Conservation (phyloP, 1,140 invertebrate genomes). For the Nixonia krombeini region DNA sequence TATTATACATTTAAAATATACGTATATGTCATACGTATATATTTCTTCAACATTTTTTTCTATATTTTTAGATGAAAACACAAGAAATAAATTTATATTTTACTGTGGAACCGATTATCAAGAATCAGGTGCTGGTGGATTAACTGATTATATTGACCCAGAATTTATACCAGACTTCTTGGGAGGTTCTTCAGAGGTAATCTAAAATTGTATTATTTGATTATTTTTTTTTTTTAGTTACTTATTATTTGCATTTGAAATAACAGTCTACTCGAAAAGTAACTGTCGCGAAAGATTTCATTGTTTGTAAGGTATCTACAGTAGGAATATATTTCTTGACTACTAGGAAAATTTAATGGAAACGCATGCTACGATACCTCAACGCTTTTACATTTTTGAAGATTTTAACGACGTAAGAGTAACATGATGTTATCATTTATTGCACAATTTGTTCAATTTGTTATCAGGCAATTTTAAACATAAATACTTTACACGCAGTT, state of each 20-base stretch:
- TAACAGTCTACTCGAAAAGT: background rate
- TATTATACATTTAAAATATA: constrained; percentile 4
- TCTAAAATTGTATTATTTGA: constrained; percentile 22
- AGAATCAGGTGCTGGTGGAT: constrained; percentile 78
- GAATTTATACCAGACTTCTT: constrained; percentile 94
- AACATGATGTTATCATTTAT: constrained; percentile 32
- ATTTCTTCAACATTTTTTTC: constrained; percentile 12
- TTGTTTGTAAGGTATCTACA: constrained; percentile 23
- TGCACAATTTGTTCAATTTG: constrained; percentile 13
- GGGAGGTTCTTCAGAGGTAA: constrained; percentile 89
- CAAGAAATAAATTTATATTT: constrained; percentile 94
- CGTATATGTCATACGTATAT: background rate
- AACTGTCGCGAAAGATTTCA: constrained; percentile 19
- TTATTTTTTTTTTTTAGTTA: background rate
- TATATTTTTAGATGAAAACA: constrained; percentile 87
- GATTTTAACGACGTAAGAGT: constrained; percentile 66
- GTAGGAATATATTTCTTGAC: constrained; percentile 51
- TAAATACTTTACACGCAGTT: too few relatives aligned
- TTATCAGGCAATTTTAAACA: background rate
- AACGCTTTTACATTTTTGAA: constrained; percentile 68
- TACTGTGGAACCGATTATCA: constrained; percentile 92
- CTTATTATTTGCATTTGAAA: constrained; percentile 9
- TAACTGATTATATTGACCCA: constrained; percentile 89
- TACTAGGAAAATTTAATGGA: constrained; percentile 65
- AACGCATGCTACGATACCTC: constrained; percentile 66